Evolutionary conservation across 2,888 invertebrate genomes (phyloP).

Genomic region (Sthenelais limicola): DNA sequence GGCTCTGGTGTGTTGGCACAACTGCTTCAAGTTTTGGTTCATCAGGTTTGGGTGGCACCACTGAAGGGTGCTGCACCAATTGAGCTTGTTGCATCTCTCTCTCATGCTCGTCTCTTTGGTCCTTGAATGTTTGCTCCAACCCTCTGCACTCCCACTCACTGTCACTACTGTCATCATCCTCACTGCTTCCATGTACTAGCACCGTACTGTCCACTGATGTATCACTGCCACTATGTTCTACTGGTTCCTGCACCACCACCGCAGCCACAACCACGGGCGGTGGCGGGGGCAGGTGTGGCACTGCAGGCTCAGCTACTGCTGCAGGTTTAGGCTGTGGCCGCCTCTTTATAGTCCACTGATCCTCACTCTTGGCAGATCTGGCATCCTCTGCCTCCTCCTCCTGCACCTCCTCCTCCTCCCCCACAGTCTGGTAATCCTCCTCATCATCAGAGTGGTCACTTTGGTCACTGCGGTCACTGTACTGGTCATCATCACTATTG

Average conservation of each 20-base stretch:
- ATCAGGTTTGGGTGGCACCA: too few species aligned
- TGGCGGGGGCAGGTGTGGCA: not conserved
- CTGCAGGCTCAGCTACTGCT: not conserved
- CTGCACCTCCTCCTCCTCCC: constrained; percentile 24
- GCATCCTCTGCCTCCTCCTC: constrained; percentile 1
- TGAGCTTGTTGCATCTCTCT: too few species aligned
- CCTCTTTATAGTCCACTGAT: constrained; percentile 29
- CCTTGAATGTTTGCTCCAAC: not conserved
- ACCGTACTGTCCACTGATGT: constrained; percentile 32
- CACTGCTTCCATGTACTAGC: constrained; percentile 36
- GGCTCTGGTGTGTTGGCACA: too few species aligned
- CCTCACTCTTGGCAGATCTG: constrained; percentile 27
- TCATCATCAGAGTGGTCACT: too few species aligned
- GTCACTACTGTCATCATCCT: constrained; percentile 33
- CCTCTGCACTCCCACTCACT: constrained; percentile 34
- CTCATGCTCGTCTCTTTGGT: not conserved
- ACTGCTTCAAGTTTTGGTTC: too few species aligned
- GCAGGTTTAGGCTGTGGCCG: not conserved
- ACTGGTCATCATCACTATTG: too few species aligned
- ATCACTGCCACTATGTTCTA: constrained; percentile 14
- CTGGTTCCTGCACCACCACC: constrained; percentile 10
- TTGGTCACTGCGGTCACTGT: too few species aligned
- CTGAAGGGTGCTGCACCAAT: too few species aligned
- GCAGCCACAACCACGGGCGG: too few species aligned
- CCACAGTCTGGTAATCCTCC: too few species aligned